phyloP scores from a whole-genome alignment of 1,140 invertebrate species.

The Gryon sp. region DNA sequence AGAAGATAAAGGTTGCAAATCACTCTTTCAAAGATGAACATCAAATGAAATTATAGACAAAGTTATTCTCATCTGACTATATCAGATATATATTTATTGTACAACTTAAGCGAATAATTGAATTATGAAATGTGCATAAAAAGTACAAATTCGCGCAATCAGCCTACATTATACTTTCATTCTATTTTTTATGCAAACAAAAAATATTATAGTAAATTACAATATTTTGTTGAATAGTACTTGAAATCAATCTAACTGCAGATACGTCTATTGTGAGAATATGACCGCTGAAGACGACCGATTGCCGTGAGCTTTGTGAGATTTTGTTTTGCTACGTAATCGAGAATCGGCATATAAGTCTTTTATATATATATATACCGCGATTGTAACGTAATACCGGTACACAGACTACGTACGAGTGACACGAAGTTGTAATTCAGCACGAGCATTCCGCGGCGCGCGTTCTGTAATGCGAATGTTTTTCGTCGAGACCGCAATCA shows the following conservation, averaged over 20 bases:
- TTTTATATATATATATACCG: slow-evolving; percentile 13
- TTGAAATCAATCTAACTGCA: slow-evolving; percentile 7
- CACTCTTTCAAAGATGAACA: no score
- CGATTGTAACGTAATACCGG: slow-evolving; percentile 53
- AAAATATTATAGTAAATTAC: background rate
- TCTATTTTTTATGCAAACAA: no score
- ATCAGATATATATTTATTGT: no score
- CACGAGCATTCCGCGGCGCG: slow-evolving; percentile 50
- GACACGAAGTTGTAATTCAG: slow-evolving; percentile 52
- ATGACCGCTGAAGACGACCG: slow-evolving; percentile 10
- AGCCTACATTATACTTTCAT: no score
- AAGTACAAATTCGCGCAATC: no score
- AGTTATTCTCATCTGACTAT: no score
- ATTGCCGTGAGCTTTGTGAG: slow-evolving; percentile 17
- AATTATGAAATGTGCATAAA: no score
- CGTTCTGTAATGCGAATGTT: slow-evolving; percentile 43
- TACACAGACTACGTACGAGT: slow-evolving; percentile 18
- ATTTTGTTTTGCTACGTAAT: slow-evolving; percentile 48
- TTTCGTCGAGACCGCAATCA: slow-evolving; percentile 47
- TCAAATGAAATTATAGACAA: no score
- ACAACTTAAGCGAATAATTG: no score
- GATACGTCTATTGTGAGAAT: slow-evolving; percentile 12
- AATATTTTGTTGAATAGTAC: background rate
- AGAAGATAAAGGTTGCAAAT: no score
- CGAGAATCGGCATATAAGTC: slow-evolving; percentile 27